phyloP scores from a whole-genome alignment of 1,140 invertebrate genomes.

The Acarapis woodi region DNA sequence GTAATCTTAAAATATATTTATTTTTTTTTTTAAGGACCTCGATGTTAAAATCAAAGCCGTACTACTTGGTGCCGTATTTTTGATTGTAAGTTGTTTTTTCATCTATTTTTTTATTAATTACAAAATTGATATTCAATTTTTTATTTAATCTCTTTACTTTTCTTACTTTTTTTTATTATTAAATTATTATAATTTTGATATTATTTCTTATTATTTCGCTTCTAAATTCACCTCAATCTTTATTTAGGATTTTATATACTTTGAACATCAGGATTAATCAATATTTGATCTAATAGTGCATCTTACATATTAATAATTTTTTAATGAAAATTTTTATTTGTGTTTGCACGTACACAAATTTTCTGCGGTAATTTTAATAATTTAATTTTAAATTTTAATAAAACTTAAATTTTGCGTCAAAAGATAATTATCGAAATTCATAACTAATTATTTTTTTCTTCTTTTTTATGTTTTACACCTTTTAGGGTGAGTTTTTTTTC shows the following conservation, averaged over 20 bases:
- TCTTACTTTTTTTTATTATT: not conserved
- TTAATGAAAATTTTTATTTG: too few relatives aligned
- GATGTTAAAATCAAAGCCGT: constrained; percentile 50
- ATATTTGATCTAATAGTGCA: too few relatives aligned
- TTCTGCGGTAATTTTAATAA: too few relatives aligned
- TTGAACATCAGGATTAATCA: not conserved
- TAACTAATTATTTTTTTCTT: not conserved
- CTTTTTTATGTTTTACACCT: not conserved
- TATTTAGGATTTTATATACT: not conserved
- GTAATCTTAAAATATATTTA: too few relatives aligned
- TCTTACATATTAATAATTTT: too few relatives aligned
- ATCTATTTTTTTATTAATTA: not conserved
- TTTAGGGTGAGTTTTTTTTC: not conserved
- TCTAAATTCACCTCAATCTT: not conserved
- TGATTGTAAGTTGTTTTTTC: constrained; percentile 14
- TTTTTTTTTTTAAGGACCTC: too few relatives aligned
- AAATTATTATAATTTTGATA: not conserved
- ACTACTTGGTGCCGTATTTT: constrained; percentile 30
- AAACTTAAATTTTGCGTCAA: not conserved
- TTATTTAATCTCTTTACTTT: not conserved
- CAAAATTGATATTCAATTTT: not conserved
- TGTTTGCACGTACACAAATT: too few relatives aligned
- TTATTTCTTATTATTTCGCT: not conserved
- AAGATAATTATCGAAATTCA: not conserved
- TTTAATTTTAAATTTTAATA: not conserved